Evolutionary conservation across 2,888 invertebrate genomes (phyloP), one percentile per base, ranked within the genome.

Genomic region (Athalia rosae): DNA sequence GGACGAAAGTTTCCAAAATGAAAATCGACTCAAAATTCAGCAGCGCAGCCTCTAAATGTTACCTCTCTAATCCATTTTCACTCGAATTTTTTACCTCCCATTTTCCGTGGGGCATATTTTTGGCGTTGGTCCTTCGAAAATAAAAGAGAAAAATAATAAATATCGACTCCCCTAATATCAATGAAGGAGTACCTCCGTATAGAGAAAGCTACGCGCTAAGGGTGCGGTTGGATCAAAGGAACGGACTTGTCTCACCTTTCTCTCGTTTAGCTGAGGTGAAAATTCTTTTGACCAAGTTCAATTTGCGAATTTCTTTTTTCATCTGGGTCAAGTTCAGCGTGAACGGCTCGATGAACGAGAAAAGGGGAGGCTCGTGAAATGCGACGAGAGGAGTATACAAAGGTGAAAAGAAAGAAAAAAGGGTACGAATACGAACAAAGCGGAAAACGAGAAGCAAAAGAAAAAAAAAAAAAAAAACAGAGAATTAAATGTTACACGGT

Each of bases 261-360:
- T 4, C 7, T n/a, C n/a, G 53, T 9, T 13, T 13, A 58, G 58
- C 45, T 71, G 45, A 56, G 43, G 56, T 71, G 5, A 45, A 71
- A 71, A 71, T 71, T 71, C 71, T 58, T 71, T 56, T 58, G 43
- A 71, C 71, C 28, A 58, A 58, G 56, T 71, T 71, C 6, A 1
- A 4, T 53, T 50, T 56, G 56, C 56, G 11, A 58, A 58, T 56
- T 56, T 13, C 45, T 66, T 58, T 58, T 71, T 5, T 28, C 58
- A 58, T 71, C 71, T 9, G 56, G 58, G 56, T 71, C 71, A 58
- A 71, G 71, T 58, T 43, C 58, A 58, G 45, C 56, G 28, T 45
- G 15, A 8, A 50, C 58, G 15, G 28, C 1, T 67, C 41, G 0
- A 56, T 15, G 58, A 43, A 15, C 13, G 11, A 45, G 15, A 43